A percentile compares a stretch with the other conserved stretches of the same genome.
These are phyloP conservation scores for Thumatha senex DNA, from an alignment of 2,888 invertebrate species.

Conservation along the genomic window DNA sequence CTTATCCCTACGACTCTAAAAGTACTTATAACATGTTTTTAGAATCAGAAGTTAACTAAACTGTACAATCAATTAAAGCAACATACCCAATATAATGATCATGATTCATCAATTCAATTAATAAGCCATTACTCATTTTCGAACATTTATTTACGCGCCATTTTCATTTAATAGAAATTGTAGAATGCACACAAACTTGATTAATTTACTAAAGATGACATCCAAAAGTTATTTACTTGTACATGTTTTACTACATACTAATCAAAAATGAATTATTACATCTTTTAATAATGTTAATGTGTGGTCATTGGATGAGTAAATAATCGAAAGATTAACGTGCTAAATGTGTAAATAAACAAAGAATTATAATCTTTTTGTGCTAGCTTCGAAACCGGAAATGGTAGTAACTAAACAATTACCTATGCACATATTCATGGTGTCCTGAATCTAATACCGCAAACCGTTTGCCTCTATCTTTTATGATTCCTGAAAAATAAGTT, in stretches of 20 bases:
- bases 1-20: no score
- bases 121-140: slow-evolving; percentile 22
- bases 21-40: no score
- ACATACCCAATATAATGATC: no score
- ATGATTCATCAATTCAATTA: slow-evolving; percentile 27
- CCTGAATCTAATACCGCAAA: no score
- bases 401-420: no score
- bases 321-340: slow-evolving; percentile 11
- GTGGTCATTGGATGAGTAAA: slow-evolving; percentile 40
- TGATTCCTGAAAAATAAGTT: no score
- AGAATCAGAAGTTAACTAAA: slow-evolving; percentile 21
- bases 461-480: no score
- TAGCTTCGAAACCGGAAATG: no score
- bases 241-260: slow-evolving; percentile 19
- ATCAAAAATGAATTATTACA: slow-evolving; percentile 27
- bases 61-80: background rate
- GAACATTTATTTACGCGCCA: slow-evolving; percentile 15
- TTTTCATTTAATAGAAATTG: slow-evolving; percentile 18
- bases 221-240: slow-evolving; percentile 26
- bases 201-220: slow-evolving; percentile 36
- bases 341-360: slow-evolving; percentile 15
- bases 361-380: slow-evolving; percentile 11
- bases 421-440: no score
- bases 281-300: slow-evolving; percentile 44
- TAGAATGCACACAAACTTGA: slow-evolving; percentile 15